A percentile compares a stretch with the other conserved stretches of the same genome.
Conservation (phyloP, 2,888 invertebrate species). For the Platynereis dumerilii region DNA sequence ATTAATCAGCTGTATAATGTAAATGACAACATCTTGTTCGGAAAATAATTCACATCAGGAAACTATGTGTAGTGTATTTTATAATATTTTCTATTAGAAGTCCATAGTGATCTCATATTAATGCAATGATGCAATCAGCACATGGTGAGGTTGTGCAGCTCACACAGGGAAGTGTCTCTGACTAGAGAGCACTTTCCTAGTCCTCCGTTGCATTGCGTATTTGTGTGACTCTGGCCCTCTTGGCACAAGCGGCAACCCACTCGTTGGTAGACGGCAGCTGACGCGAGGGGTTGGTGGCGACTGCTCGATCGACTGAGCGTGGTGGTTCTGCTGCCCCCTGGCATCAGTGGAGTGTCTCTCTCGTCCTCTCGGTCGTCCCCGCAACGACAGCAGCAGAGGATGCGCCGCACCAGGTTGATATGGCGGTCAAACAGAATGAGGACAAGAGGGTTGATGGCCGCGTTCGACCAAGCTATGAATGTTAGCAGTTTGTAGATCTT, state of each 20-base stretch:
- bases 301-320: slow-evolving; percentile 25
- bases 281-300: slow-evolving; percentile 15
- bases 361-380: slow-evolving; percentile 7
- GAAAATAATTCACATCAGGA: no score
- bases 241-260: slow-evolving; percentile 39
- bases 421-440: slow-evolving; percentile 60
- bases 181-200: slow-evolving; percentile 24
- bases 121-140: no score
- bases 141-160: slow-evolving; percentile 30
- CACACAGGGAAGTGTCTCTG: slow-evolving; percentile 36
- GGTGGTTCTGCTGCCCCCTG: slow-evolving; percentile 19
- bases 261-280: slow-evolving; percentile 33
- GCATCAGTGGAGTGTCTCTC: slow-evolving; percentile 22
- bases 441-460: slow-evolving; percentile 58
- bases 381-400: slow-evolving; percentile 30
- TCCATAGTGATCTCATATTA: no score
- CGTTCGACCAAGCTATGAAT: slow-evolving; percentile 62
- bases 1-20: no score
- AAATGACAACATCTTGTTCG: no score
- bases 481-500: slow-evolving; percentile 61
- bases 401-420: slow-evolving; percentile 49
- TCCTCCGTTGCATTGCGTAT: slow-evolving; percentile 34
- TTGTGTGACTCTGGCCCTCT: slow-evolving; percentile 34
- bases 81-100: no score
- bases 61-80: no score